Evolutionary conservation across 2,113 vertebrate species (phyloP).

Genomic region (Chelonoidis abingdonii): DNA sequence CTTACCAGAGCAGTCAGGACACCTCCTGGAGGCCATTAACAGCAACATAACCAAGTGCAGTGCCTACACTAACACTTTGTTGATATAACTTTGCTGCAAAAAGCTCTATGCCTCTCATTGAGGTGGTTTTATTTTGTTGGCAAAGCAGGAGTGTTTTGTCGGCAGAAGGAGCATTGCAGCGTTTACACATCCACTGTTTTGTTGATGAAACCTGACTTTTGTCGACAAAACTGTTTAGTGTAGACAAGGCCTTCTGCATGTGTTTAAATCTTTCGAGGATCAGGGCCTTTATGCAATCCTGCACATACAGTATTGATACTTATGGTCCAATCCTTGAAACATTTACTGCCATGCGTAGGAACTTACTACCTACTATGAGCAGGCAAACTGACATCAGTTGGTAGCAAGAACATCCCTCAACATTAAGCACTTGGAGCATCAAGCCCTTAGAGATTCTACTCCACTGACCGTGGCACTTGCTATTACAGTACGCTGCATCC

Average conservation of each 20-base stretch:
- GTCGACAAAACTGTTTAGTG: too few relatives aligned
- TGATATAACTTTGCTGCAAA: too few relatives aligned
- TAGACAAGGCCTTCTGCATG: neutral
- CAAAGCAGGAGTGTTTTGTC: too few relatives aligned
- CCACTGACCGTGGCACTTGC: neutral
- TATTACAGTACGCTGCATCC: neutral
- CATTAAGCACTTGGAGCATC: neutral
- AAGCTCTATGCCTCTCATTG: too few relatives aligned
- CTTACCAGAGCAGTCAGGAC: too few relatives aligned
- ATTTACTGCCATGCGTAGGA: neutral
- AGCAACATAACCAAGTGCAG: too few relatives aligned
- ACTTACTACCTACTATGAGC: neutral
- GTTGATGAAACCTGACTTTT: neutral
- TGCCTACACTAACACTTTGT: too few relatives aligned
- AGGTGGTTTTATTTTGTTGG: too few relatives aligned
- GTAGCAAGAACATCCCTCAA: neutral
- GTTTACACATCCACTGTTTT: too few relatives aligned
- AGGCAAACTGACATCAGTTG: rapidly evolving
- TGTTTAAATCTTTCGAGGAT: neutral
- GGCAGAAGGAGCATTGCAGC: too few relatives aligned
- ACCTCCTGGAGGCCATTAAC: too few relatives aligned
- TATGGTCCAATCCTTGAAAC: neutral
- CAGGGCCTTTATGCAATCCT: neutral
- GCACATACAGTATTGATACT: neutral
- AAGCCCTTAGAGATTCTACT: neutral